Percentiles rank a stretch among this genome's conserved stretches.
Conservation (phyloP, 2,888 invertebrate species). For the Stenotaenia linearis region DNA sequence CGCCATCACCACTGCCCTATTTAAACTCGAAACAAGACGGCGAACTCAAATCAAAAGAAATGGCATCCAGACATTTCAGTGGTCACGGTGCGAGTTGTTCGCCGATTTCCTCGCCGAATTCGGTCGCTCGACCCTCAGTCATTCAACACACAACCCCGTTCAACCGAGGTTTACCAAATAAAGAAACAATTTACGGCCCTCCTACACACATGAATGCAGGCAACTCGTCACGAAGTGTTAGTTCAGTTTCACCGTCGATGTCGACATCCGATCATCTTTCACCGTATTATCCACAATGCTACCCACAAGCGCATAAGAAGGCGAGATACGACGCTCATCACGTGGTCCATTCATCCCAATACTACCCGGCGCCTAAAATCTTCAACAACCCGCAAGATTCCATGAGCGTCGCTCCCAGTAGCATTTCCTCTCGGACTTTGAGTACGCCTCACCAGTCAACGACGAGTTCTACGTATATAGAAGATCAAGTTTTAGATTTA, state of each 20-base stretch:
- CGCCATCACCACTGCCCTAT: not conserved
- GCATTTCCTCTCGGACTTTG: not conserved
- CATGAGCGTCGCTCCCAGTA: not conserved
- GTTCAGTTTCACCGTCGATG: not conserved
- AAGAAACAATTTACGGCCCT: not conserved
- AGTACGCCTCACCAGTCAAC: not conserved
- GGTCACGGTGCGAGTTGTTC: not conserved
- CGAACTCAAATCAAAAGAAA: not conserved
- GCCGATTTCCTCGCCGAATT: not conserved
- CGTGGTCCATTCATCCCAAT: slow-evolving; percentile 1
- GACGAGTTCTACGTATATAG: not conserved
- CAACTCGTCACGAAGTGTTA: not conserved
- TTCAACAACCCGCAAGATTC: not conserved
- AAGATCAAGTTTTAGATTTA: slow-evolving; percentile 38
- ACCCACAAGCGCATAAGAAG: slow-evolving; percentile 2
- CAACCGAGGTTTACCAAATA: not conserved
- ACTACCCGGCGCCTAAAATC: slow-evolving; percentile 29
- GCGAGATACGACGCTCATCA: not conserved
- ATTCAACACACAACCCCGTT: slow-evolving; percentile 34
- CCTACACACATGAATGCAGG: not conserved
- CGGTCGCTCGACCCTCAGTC: slow-evolving; percentile 34
- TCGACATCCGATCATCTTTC: not conserved
- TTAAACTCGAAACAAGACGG: not conserved
- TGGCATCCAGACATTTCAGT: not conserved
- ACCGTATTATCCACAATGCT: not conserved